phyloP scores from a whole-genome alignment of 2,888 invertebrate genomes.

The Ecliptopera silaceata region DNA sequence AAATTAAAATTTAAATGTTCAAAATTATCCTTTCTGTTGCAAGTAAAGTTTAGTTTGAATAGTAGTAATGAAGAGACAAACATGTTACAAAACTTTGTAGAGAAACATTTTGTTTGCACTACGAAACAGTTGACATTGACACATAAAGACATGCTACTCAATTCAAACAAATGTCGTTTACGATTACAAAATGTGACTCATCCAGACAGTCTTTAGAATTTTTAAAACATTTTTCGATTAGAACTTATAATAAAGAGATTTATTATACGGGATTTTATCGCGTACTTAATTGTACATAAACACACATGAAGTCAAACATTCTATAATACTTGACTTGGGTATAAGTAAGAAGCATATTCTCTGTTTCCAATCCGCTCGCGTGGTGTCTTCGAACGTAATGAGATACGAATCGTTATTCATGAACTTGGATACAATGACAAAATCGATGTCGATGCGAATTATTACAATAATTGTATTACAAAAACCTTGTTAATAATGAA shows the following conservation, averaged over 20 bases:
- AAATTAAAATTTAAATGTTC: too few species aligned
- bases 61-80: too few species aligned
- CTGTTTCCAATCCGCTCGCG: conserved; percentile 6
- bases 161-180: not conserved
- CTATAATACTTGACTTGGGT: too few species aligned
- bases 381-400: conserved; percentile 11
- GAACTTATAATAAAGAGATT: too few species aligned
- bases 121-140: not conserved
- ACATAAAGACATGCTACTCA: not conserved
- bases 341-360: not conserved
- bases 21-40: too few species aligned
- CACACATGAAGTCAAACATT: too few species aligned
- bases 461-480: conserved; percentile 15
- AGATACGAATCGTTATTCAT: conserved; percentile 27
- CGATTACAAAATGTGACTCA: too few species aligned
- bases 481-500: conserved; percentile 15
- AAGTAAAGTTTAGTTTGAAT: too few species aligned
- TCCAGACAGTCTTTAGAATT: too few species aligned
- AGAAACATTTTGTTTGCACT: not conserved
- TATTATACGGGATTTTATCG: too few species aligned
- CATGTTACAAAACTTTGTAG: not conserved
- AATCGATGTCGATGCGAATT: conserved; percentile 12
- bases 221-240: too few species aligned
- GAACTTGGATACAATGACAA: conserved; percentile 19
- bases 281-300: too few species aligned